Evolutionary conservation across 2,888 invertebrate species (phyloP).

Genomic region (Harpagoxenus sublaevis): DNA sequence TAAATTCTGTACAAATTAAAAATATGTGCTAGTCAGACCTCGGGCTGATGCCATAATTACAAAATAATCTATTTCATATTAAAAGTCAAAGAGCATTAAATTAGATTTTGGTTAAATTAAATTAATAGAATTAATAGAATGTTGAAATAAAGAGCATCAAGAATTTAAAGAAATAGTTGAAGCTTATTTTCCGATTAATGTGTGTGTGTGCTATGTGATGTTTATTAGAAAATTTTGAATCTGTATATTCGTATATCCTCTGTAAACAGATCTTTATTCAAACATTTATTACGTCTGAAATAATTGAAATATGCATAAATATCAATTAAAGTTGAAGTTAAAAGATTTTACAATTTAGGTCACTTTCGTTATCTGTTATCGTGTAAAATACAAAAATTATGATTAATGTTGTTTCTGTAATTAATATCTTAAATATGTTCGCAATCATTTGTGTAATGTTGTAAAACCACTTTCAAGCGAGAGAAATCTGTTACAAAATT

Average conservation of each 20-base stretch:
- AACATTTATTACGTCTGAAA: not conserved
- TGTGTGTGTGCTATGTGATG: not conserved
- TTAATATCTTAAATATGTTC: conserved; percentile 12
- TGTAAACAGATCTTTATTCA: not conserved
- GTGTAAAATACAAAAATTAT: not conserved
- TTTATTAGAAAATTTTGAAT: not conserved
- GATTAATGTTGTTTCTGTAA: not conserved
- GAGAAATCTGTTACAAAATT: conserved; percentile 13
- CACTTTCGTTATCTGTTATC: not conserved
- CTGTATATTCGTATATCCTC: not conserved
- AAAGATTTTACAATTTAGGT: not conserved
- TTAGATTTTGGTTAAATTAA: not conserved
- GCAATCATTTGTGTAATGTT: not conserved
- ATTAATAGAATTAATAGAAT: not conserved
- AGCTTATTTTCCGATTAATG: not conserved
- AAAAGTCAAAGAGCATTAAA: not conserved
- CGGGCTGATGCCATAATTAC: not conserved
- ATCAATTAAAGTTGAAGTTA: not conserved
- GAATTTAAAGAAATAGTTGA: not conserved
- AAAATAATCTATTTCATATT: not conserved
- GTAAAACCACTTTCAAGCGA: not conserved
- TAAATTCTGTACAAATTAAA: not conserved
- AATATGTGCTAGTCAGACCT: not conserved
- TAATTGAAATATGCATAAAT: not conserved
- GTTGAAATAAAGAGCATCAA: not conserved